phyloP scores from a whole-genome alignment of 53 echinoderm and acorn worm species.

The Patiria pectinifera region DNA sequence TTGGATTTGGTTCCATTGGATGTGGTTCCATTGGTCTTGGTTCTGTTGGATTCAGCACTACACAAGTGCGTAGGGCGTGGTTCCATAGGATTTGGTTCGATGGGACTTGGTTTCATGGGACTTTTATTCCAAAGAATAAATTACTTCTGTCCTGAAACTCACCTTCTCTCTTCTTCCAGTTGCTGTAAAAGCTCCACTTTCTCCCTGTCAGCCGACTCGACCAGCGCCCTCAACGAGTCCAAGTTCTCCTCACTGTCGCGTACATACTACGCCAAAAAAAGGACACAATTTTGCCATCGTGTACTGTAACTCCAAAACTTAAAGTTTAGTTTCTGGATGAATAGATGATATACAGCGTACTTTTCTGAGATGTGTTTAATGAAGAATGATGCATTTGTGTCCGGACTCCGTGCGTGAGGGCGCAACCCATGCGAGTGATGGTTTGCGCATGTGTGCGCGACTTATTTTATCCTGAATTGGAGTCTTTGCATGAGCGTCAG shows the following conservation, averaged over 20 bases:
- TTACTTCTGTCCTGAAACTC: background rate
- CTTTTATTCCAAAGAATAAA: background rate
- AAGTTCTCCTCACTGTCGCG: conserved; percentile 87
- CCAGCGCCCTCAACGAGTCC: conserved; percentile 84
- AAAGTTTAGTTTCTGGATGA: no score
- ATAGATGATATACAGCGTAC: no score
- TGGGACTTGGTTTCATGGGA: no score
- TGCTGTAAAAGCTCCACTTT: conserved; percentile 92
- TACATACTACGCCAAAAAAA: conserved; percentile 76
- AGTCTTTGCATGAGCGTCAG: no score
- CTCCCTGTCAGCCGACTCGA: conserved; percentile 94
- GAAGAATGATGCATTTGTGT: no score
- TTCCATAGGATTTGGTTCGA: background rate
- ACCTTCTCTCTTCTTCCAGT: conserved; percentile 95
- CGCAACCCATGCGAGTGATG: no score
- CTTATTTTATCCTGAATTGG: no score
- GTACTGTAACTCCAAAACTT: background rate
- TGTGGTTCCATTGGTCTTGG: no score
- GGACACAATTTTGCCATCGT: background rate
- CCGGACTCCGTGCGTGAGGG: no score
- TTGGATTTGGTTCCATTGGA: background rate
- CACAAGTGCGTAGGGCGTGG: background rate
- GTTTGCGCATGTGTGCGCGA: no score
- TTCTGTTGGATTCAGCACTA: no score
- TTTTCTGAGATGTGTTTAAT: no score